Evolutionary conservation across 2,797 vertebrate species (phyloP).

Genomic region (Dromococcyx pavoninus): DNA sequence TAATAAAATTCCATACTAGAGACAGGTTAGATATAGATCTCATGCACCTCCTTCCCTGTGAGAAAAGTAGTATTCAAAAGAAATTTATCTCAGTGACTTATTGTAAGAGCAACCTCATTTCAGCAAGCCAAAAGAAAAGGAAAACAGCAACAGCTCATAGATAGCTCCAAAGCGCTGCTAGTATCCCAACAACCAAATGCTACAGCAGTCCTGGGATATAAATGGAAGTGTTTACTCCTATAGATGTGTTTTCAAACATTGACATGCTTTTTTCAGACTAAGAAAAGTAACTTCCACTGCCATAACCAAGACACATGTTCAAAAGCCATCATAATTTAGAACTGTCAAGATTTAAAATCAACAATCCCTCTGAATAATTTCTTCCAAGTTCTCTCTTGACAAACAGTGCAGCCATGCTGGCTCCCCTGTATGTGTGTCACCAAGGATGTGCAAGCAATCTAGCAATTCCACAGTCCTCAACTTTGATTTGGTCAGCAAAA

Average conservation of each 20-base stretch:
- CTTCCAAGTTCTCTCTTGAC: not conserved
- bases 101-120: not conserved
- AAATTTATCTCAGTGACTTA: not conserved
- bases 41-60: not conserved
- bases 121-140: not conserved
- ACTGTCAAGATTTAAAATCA: not conserved
- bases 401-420: not conserved
- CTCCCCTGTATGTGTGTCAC: not conserved
- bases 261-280: not conserved
- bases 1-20: not conserved
- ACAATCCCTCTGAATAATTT: not conserved
- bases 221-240: not conserved
- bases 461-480: not conserved
- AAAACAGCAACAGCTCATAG: not conserved
- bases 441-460: not conserved
- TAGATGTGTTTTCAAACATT: not conserved
- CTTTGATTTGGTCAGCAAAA: not conserved
- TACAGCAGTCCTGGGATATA: not conserved
- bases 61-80: not conserved
- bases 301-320: not conserved
- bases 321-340: not conserved
- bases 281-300: not conserved
- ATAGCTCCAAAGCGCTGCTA: not conserved
- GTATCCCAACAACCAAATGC: not conserved
- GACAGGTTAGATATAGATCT: not conserved